Conservation (phyloP, 1,140 invertebrate species). For the Homarus americanus region DNA sequence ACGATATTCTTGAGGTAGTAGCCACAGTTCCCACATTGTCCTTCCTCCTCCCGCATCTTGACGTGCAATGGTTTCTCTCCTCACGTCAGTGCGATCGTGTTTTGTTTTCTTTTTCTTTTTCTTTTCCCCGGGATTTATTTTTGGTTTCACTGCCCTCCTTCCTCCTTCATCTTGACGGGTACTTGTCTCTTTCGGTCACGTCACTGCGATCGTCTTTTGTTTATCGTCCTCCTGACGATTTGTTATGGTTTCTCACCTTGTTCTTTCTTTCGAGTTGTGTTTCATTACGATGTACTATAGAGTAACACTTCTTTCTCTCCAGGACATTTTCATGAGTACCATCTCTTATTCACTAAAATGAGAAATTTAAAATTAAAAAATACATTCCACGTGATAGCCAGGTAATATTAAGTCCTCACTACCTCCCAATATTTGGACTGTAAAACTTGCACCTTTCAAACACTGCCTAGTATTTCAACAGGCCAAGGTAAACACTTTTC, state of each 20-base stretch:
- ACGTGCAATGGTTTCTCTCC: not conserved
- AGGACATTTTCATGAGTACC: not conserved
- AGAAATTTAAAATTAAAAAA: not conserved
- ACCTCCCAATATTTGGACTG: not conserved
- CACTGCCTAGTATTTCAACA: not conserved
- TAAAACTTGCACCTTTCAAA: not conserved
- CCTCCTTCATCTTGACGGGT: not conserved
- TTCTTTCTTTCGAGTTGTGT: not conserved
- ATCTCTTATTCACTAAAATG: not conserved
- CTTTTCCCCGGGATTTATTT: not conserved
- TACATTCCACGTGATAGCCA: too few relatives aligned
- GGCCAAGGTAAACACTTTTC: not conserved
- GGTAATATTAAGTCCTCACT: not conserved
- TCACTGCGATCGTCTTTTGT: too few relatives aligned
- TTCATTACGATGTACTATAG: not conserved
- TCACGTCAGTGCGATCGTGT: not conserved
- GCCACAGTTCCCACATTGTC: conserved; percentile 63
- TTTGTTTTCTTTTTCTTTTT: not conserved
- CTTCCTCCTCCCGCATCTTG: conserved; percentile 61
- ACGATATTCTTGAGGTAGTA: conserved; percentile 74
- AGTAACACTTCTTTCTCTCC: not conserved
- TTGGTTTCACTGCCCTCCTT: not conserved
- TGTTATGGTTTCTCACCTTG: not conserved
- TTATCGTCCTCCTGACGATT: too few relatives aligned
- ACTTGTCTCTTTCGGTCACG: too few relatives aligned